Evolutionary conservation across 2,113 vertebrate genomes (phyloP), one percentile per base, ranked within the genome.

Genomic region (Ophiodon elongatus): DNA sequence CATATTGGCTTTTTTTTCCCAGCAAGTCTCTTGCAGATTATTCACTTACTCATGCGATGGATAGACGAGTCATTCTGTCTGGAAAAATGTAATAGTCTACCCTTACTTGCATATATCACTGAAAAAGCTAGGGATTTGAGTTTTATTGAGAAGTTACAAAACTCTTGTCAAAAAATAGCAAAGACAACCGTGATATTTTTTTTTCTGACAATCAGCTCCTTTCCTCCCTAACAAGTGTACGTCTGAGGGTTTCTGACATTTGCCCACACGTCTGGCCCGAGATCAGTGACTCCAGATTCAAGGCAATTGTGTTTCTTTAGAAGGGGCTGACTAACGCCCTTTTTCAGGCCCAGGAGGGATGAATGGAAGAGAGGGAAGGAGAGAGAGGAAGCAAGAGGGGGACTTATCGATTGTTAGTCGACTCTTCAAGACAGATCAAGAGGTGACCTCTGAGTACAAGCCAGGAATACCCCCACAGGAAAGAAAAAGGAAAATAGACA

Each of bases 401-500:
- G 54, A 25, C 8, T 15, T 73, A 90, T 90, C 76, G 7, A 82
- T 88, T 59, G 3, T 80, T 78, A 73, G 80, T 66, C 43, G 29
- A 82, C 82, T 75, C 75, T 80, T 60, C 80, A 77, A 57, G 73
- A 75, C 43, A 67, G 72, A 84, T 84, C 73, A 85, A 81, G 66
- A 39, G 66, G 75, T 90, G 75, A 90, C 89, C 89, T 85, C 82
- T 74, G 79, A 73, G 27, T 11, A 27, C 21, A 59, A 29, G 73
- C 66, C 56, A 67, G 52, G 8, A 83, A 85, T 70, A 78, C 47
- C 43, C 71, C 62, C 2, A 73, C 73, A 67, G 33, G 27, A 41
- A 25, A 11, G 8, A 66, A 67, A 31, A 50, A 27, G 8, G 11
- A 59, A 68, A 17, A 33, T 4, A 62, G 25, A 75, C 19, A 33